Percentiles rank a stretch among this genome's conserved stretches.
These are phyloP conservation scores for Orthosia gothica DNA, from an alignment of 2,888 invertebrate genomes.

Conservation along the genomic window DNA sequence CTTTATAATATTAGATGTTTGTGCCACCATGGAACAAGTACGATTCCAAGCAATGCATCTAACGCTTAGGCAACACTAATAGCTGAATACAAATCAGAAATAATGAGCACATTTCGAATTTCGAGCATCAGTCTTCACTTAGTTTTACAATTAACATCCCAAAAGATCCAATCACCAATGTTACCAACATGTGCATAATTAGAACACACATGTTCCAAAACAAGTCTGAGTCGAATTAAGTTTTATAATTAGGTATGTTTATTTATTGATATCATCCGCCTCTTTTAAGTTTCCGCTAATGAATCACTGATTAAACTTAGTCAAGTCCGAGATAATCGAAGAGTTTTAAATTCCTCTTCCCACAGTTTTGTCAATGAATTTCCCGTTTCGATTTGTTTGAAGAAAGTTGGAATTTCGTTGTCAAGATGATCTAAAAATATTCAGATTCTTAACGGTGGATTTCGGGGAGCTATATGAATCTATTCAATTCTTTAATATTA, in stretches of 20 bases:
- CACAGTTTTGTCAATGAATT: conserved; percentile 22
- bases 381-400: conserved; percentile 18
- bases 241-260: conserved; percentile 46
- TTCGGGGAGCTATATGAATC: not conserved
- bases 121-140: conserved; percentile 6
- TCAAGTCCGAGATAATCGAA: conserved; percentile 30
- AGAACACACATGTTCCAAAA: conserved; percentile 47
- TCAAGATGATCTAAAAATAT: not conserved
- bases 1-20: too few relatives aligned
- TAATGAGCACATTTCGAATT: not conserved
- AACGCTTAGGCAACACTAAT: too few relatives aligned
- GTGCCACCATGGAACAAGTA: too few relatives aligned
- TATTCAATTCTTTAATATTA: not conserved
- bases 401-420: not conserved
- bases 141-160: not conserved
- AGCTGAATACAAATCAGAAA: too few relatives aligned
- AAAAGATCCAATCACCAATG: conserved; percentile 3
- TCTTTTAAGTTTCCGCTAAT: conserved; percentile 51
- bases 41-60: too few relatives aligned
- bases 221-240: conserved; percentile 38
- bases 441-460: not conserved
- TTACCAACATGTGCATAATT: conserved; percentile 37
- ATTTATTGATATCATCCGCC: conserved; percentile 62
- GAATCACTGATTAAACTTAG: conserved; percentile 52
- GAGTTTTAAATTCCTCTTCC: conserved; percentile 24